Conservation (phyloP, 1,140 invertebrate genomes). For the Ptiloglossa arizonensis region DNA sequence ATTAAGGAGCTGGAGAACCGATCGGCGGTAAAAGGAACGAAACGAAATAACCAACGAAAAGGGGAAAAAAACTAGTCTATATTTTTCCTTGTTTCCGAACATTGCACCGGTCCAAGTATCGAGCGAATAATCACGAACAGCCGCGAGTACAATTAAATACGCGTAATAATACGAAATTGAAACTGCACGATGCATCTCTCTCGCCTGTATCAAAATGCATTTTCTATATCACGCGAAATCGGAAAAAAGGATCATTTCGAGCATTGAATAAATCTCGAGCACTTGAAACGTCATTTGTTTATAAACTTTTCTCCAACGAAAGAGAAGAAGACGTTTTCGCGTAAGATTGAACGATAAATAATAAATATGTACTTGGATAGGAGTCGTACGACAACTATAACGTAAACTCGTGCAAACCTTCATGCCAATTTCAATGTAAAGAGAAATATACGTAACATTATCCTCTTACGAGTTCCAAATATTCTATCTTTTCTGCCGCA, state of each 20-base stretch:
- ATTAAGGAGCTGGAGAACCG: slow-evolving; percentile 55
- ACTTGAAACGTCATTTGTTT: not conserved
- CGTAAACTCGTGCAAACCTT: not conserved
- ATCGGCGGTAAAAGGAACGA: slow-evolving; percentile 11
- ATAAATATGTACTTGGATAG: not conserved
- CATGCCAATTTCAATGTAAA: too few species aligned
- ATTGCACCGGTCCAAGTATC: not conserved
- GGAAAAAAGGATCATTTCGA: too few species aligned
- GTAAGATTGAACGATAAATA: not conserved
- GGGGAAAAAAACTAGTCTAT: not conserved
- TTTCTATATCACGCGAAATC: too few species aligned
- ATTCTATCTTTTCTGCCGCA: not conserved
- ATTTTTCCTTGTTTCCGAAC: not conserved
- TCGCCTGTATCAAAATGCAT: not conserved
- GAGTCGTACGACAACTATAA: too few species aligned
- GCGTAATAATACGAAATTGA: not conserved
- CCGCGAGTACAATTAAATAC: not conserved
- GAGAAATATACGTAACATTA: not conserved
- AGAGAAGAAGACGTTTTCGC: not conserved
- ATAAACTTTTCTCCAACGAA: too few species aligned
- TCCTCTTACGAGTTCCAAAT: not conserved
- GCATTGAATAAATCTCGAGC: too few species aligned
- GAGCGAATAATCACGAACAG: not conserved
- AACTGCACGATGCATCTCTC: not conserved
- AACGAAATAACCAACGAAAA: not conserved